Evolutionary conservation across 1,140 invertebrate genomes (phyloP).

Genomic region (Eurosta solidaginis): DNA sequence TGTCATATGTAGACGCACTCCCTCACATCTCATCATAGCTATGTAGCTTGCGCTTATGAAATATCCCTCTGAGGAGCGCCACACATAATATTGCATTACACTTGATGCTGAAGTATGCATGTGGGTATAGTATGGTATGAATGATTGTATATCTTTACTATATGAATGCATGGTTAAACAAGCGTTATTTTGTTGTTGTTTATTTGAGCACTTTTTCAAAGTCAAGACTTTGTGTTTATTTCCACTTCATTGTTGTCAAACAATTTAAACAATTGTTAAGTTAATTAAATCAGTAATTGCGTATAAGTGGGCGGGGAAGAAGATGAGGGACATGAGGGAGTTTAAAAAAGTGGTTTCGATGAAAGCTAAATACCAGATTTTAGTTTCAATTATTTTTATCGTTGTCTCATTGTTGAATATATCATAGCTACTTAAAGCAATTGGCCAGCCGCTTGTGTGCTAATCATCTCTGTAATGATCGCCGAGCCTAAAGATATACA

Average conservation of each 20-base stretch:
- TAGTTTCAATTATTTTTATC: too few species aligned
- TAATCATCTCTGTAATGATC: too few species aligned
- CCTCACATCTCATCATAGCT: too few species aligned
- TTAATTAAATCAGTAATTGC: background rate
- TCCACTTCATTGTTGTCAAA: conserved; percentile 17
- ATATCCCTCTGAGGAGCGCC: too few species aligned
- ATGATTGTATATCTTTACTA: background rate
- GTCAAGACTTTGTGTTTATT: background rate
- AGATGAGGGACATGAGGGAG: too few species aligned
- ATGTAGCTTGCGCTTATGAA: background rate
- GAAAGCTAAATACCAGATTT: too few species aligned
- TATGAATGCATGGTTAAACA: background rate
- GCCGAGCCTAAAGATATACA: too few species aligned
- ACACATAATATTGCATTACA: background rate
- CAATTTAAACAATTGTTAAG: conserved; percentile 23
- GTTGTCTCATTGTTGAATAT: too few species aligned
- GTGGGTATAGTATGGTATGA: background rate
- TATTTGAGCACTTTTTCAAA: conserved; percentile 16
- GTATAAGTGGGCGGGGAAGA: background rate
- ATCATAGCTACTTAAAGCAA: too few species aligned
- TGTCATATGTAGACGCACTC: background rate
- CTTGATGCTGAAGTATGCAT: background rate
- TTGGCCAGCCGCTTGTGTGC: too few species aligned
- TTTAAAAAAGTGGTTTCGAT: too few species aligned
- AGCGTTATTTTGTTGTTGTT: too few species aligned